Base-by-base conservation (phyloP, 1,140 invertebrate genomes). In the Zaprionus lachaisei region DNA sequence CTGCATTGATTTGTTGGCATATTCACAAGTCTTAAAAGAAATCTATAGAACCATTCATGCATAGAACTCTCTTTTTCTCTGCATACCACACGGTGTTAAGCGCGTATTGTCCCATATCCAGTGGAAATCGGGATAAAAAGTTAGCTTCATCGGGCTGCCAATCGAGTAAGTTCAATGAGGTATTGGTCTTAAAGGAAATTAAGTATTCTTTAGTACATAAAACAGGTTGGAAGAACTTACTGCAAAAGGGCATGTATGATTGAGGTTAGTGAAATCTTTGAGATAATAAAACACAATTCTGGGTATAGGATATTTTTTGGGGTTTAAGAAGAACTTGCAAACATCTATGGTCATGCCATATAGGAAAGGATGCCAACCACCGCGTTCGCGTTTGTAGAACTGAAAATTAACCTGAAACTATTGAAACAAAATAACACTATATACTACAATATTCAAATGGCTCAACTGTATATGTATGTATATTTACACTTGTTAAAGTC, bases 341-440 rank as follows among this genome's bases (percentile, higher is more conserved):
- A 74, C 11, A 14, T 82, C 70, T 7, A 74, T 0, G 0, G 0
- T 66, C 1, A 78, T 74, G 1, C 57, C 22, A 12, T 82, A 82
- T 3, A 82, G 17, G 60, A 82, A 82, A 0, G 80, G 80, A 60
- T 82, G 80, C 75, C 80, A 82, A 3, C 80, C 80, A 1, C 60
- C 24, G 2, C 24, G 41, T 20, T 62, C 41, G 2, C 60, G n/a
- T 20, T 31, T 62, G 4, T 20, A 22, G 2, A 77, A 26, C 15
- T 20, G 47, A 0, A 70, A 79, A 12, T 51, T 47, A 0, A 66
- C 12, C 0, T 61, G 37, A 12, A 58, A 2, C 64, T 74, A 17
- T 2, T 20, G 0, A 28, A 38, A 12, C 2, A 20, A 0, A 6
- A 24, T 6, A 7, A 0, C 14, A 28, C 15, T 4, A 2, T n/a